Conservation (phyloP, 2,888 invertebrate genomes). For the Nysson spinosus region DNA sequence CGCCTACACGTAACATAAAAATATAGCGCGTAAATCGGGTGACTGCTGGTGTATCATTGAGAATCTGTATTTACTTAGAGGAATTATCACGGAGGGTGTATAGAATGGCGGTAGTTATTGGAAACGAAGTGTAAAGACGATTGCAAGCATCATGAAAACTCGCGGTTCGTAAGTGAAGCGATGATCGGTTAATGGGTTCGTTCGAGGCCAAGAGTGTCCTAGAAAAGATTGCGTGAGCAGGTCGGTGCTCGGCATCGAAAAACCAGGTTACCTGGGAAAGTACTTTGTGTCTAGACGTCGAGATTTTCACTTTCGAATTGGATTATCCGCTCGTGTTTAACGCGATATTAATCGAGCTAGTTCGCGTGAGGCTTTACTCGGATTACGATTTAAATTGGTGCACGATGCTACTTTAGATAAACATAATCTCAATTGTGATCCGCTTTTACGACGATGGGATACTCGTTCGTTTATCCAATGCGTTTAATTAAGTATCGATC, state of each 20-base stretch:
- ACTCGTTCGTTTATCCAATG: too few species aligned
- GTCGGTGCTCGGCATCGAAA: not conserved
- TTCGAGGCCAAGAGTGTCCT: conserved; percentile 34
- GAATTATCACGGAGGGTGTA: too few species aligned
- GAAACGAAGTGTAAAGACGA: conserved; percentile 7
- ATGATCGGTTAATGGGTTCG: conserved; percentile 25
- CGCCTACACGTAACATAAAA: too few species aligned
- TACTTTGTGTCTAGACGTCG: conserved; percentile 28
- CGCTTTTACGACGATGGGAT: too few species aligned
- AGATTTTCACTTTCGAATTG: conserved; percentile 37
- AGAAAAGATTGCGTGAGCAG: conserved; percentile 34
- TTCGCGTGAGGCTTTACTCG: not conserved
- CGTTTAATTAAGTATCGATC: too few species aligned
- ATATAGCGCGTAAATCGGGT: too few species aligned
- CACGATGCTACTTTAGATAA: too few species aligned
- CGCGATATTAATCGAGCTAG: not conserved
- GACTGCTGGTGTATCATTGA: too few species aligned
- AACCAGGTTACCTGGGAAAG: conserved; percentile 31
- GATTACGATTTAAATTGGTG: not conserved
- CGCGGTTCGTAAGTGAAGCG: conserved; percentile 11
- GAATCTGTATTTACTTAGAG: too few species aligned
- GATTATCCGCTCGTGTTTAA: not conserved
- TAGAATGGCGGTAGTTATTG: too few species aligned
- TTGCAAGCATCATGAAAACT: conserved; percentile 3
- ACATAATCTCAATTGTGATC: too few species aligned